A percentile compares a stretch with the other conserved stretches of the same genome.
These are phyloP conservation scores for Oxystoma pomonae DNA, from an alignment of 2,888 invertebrate genomes.

Conservation along the genomic window DNA sequence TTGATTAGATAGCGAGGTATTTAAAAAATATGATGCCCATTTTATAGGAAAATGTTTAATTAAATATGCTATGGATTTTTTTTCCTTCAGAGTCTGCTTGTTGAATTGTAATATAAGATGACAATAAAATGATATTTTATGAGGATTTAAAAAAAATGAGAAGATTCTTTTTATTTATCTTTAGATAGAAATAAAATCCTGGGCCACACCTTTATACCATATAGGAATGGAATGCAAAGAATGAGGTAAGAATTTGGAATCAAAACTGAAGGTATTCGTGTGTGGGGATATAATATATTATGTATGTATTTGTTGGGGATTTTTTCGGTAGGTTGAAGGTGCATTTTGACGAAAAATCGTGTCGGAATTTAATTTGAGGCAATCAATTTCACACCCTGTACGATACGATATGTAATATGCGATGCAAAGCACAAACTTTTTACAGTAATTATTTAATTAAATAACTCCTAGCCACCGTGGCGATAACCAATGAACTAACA, in stretches of 20 bases:
- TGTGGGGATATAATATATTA: background rate
- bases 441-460: background rate
- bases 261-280: constrained; percentile 3
- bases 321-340: too few species aligned
- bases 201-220: constrained; percentile 44
- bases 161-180: too few species aligned
- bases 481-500: background rate
- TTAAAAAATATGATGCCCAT: too few species aligned
- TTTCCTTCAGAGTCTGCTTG: background rate
- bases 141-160: background rate
- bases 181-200: too few species aligned
- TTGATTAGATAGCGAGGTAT: too few species aligned
- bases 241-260: constrained; percentile 34
- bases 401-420: background rate
- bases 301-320: too few species aligned
- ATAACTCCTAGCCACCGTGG: background rate
- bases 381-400: too few species aligned
- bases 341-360: too few species aligned
- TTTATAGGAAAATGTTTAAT: too few species aligned
- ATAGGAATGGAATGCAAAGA: constrained; percentile 41
- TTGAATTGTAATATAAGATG: background rate
- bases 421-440: background rate
- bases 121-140: background rate
- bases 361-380: too few species aligned
- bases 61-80: too few species aligned